These are phyloP conservation scores for Notoglanidium macrostoma DNA, from an alignment of 2,797 vertebrate species.

Conservation along the genomic window DNA sequence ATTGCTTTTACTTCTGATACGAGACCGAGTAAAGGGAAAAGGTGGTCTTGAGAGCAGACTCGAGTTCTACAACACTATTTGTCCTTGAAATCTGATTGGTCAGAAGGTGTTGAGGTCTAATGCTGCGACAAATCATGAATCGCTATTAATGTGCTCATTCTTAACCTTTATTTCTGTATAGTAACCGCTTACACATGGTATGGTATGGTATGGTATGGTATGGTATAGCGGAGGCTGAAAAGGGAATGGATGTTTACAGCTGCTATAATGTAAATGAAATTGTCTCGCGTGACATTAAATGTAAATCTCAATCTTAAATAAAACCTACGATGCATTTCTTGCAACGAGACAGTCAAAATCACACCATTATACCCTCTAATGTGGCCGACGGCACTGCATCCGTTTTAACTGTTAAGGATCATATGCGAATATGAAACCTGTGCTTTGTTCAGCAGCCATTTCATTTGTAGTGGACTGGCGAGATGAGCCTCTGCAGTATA, in stretches of 20 bases:
- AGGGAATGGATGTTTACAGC: neutral
- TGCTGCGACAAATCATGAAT: neutral
- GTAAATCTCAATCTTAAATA: neutral
- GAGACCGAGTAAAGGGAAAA: no score
- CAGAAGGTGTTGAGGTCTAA: neutral
- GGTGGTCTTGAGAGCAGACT: no score
- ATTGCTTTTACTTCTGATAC: no score
- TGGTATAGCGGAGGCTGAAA: neutral
- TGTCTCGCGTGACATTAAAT: neutral
- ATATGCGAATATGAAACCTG: neutral
- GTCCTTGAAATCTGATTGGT: neutral
- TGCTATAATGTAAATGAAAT: neutral
- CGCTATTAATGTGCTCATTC: neutral
- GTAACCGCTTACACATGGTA: neutral
- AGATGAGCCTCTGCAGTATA: neutral
- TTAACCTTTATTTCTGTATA: neutral
- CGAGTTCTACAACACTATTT: neutral
- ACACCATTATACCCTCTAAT: neutral
- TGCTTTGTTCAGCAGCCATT: neutral
- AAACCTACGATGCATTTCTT: neutral
- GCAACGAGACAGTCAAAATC: neutral
- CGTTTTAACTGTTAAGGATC: neutral
- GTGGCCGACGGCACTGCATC: neutral
- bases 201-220: neutral
- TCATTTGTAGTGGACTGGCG: neutral